Conservation (phyloP, 2,113 vertebrate species). For the Toxotes jaculatrix region DNA sequence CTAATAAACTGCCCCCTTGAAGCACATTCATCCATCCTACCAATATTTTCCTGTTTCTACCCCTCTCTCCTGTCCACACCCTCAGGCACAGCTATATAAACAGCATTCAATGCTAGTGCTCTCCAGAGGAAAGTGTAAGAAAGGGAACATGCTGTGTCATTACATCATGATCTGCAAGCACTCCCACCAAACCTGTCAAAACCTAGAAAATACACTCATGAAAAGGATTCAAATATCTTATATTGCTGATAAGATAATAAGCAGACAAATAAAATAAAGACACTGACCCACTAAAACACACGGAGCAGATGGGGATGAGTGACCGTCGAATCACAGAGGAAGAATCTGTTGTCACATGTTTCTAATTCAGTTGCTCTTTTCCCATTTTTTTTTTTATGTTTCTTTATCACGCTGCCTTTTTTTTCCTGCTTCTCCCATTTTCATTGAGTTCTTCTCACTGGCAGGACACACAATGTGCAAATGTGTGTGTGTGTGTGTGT, state of each 20-base stretch:
- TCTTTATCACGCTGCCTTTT: background rate
- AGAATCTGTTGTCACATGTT: conserved; percentile 33
- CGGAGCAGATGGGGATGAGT: conserved; percentile 20
- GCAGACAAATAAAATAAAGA: conserved; percentile 1
- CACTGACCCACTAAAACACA: background rate
- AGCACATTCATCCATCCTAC: conserved; percentile 37
- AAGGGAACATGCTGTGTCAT: conserved; percentile 29
- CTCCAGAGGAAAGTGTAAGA: conserved; percentile 47
- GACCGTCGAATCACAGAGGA: background rate
- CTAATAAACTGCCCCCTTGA: conserved; percentile 18
- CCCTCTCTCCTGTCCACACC: conserved; percentile 8
- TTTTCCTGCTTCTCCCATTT: background rate
- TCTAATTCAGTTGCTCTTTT: conserved; percentile 30
- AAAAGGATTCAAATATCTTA: background rate
- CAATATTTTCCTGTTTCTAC: conserved; percentile 13
- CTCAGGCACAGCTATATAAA: conserved; percentile 48
- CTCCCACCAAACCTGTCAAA: conserved; percentile 16
- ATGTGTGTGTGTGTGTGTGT: background rate
- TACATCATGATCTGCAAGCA: conserved; percentile 15
- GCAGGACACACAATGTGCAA: background rate
- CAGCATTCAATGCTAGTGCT: conserved; percentile 47
- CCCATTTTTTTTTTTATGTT: background rate
- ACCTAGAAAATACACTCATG: background rate
- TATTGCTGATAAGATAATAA: background rate
- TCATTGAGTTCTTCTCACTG: background rate